A percentile compares a stretch with the other conserved stretches of the same genome.
phyloP scores from a whole-genome alignment of 2,888 invertebrate species.

The Tiliacea citrago region DNA sequence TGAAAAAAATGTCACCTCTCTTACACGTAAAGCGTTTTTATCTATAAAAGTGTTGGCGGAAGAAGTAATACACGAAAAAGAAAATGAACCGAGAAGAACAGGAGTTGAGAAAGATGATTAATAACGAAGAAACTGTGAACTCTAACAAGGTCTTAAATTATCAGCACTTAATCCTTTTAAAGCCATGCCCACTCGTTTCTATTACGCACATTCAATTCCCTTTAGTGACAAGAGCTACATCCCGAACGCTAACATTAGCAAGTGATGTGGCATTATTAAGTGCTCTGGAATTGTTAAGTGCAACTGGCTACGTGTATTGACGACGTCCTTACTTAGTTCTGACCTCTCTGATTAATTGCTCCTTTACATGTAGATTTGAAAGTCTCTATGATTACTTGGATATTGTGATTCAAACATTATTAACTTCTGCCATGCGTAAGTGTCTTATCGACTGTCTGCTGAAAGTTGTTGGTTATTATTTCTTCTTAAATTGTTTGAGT shows the following conservation, averaged over 20 bases:
- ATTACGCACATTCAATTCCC: conserved; percentile 20
- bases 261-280: conserved; percentile 31
- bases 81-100: no score
- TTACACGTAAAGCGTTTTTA: no score
- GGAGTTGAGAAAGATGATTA: no score
- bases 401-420: background rate
- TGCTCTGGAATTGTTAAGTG: conserved; percentile 38
- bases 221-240: conserved; percentile 1
- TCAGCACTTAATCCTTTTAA: background rate
- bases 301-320: background rate
- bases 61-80: no score
- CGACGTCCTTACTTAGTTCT: background rate
- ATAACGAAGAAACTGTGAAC: no score
- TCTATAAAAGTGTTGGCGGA: no score
- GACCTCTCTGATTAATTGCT: background rate
- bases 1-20: no score
- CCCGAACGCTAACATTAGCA: conserved; percentile 8
- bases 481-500: background rate
- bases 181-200: background rate
- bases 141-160: background rate
- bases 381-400: background rate
- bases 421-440: background rate
- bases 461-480: background rate
- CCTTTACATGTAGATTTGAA: background rate
- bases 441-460: background rate